phyloP scores from a whole-genome alignment of 2,888 invertebrate genomes.

The Tanypteryx hageni region DNA sequence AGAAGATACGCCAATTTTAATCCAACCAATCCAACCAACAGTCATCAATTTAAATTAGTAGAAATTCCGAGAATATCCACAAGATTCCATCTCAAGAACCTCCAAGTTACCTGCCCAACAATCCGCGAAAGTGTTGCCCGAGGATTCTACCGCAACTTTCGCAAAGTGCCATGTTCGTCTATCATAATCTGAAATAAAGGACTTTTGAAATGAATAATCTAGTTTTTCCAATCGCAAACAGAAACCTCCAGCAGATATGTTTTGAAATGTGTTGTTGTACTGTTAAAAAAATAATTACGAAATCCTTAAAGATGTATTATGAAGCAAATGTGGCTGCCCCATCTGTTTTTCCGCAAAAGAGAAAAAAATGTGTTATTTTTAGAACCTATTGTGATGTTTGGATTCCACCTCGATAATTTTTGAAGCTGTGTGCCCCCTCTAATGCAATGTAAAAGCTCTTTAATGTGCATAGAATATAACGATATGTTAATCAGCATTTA shows the following conservation, averaged over 20 bases:
- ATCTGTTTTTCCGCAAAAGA: no score
- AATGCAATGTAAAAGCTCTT: conserved; percentile 51
- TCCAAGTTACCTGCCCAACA: no score
- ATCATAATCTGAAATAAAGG: background rate
- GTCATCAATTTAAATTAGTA: no score
- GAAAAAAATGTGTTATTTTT: background rate
- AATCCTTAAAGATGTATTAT: background rate
- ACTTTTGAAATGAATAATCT: background rate
- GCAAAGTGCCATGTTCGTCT: background rate
- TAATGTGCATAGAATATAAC: conserved; percentile 49
- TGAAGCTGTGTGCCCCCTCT: conserved; percentile 42
- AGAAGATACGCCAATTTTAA: background rate
- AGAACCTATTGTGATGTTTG: conserved; percentile 17
- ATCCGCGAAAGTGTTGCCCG: no score
- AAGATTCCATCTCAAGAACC: no score
- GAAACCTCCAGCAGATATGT: background rate
- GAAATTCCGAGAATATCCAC: no score
- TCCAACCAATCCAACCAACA: no score
- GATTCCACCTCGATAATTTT: background rate
- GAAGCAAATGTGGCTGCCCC: background rate
- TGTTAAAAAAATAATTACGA: background rate
- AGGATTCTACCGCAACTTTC: background rate
- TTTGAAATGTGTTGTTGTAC: background rate
- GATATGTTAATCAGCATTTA: conserved; percentile 40
- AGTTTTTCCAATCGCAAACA: background rate